These are phyloP conservation scores for Lanistes nyassanus DNA, from an alignment of 1,140 invertebrate species.

Conservation along the genomic window DNA sequence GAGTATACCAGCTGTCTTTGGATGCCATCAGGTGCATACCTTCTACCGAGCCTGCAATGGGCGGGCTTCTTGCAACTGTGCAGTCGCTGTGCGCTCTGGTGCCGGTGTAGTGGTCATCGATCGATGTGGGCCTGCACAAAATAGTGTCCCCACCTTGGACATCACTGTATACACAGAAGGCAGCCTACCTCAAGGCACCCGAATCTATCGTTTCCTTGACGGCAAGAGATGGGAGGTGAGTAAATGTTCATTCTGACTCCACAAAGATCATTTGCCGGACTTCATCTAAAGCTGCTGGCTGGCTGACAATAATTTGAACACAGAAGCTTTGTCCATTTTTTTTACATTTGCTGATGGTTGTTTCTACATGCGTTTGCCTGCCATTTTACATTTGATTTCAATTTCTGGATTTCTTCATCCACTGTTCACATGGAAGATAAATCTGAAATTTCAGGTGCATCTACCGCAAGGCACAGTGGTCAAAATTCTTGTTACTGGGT, in stretches of 20 bases:
- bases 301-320: too few species aligned
- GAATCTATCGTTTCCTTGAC: conserved; percentile 34
- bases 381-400: too few species aligned
- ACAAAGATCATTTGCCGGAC: too few species aligned
- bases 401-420: too few species aligned
- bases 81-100: conserved; percentile 50
- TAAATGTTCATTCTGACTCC: neutral
- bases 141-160: conserved; percentile 17
- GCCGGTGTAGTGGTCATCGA: conserved; percentile 61
- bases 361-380: too few species aligned
- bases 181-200: conserved; percentile 42
- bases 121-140: conserved; percentile 39
- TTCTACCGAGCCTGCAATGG: conserved; percentile 47
- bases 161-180: conserved; percentile 43
- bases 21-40: conserved; percentile 38
- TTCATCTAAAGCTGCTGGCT: too few species aligned
- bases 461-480: conserved; percentile 31
- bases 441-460: conserved; percentile 27
- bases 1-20: neutral
- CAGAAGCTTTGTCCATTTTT: too few species aligned
- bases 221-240: conserved; percentile 43
- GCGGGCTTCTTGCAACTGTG: conserved; percentile 57
- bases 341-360: too few species aligned
- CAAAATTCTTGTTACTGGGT: conserved; percentile 20
- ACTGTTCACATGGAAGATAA: too few species aligned